Conservation (phyloP, 2,113 vertebrate genomes). For the Ciconia stormi region DNA sequence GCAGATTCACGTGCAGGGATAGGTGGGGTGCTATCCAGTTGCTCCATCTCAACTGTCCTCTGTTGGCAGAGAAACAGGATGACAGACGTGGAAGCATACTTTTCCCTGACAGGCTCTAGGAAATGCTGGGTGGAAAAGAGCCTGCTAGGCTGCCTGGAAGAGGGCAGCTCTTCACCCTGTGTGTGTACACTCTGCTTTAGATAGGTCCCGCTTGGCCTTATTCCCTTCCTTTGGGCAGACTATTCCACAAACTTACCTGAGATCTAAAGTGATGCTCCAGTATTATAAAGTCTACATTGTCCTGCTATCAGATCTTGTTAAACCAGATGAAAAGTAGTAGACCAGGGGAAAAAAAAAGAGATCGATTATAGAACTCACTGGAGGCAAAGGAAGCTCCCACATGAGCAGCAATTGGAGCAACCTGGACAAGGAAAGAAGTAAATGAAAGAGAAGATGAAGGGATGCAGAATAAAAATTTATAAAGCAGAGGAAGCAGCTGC, state of each 20-base stretch:
- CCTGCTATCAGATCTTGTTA: not conserved
- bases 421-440: not conserved
- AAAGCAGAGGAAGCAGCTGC: not conserved
- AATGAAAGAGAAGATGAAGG: not conserved
- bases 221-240: not conserved
- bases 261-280: not conserved
- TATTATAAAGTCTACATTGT: not conserved
- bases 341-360: not conserved
- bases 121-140: not conserved
- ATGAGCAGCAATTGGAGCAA: not conserved
- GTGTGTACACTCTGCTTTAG: not conserved
- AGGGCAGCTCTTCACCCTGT: not conserved
- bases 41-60: not conserved
- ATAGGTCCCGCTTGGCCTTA: fast-evolving
- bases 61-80: not conserved
- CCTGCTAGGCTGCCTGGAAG: not conserved
- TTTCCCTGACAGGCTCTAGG: not conserved
- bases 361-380: not conserved
- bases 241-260: not conserved
- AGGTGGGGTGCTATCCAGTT: not conserved
- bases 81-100: not conserved
- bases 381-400: not conserved
- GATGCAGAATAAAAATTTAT: not conserved
- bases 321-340: not conserved
- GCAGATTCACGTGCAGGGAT: not conserved